phyloP scores from a whole-genome alignment of 2,797 vertebrate species.

The Eulemur albifrons region DNA sequence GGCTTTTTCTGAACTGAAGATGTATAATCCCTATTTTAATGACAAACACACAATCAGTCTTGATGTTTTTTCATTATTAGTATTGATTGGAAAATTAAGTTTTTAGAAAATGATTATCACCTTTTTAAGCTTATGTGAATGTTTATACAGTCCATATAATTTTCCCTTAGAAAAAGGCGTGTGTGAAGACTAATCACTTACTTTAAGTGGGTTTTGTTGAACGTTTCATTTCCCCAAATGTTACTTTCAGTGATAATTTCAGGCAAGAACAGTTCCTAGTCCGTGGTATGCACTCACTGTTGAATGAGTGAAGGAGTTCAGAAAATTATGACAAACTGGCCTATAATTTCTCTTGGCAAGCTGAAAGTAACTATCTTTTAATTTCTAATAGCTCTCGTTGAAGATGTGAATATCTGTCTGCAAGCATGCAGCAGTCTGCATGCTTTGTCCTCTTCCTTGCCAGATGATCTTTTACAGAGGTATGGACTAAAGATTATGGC shows the following conservation, averaged over 20 bases:
- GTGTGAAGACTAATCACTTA: not conserved
- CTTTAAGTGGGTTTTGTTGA: not conserved
- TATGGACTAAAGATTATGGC: conserved; percentile 68
- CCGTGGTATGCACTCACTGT: not conserved
- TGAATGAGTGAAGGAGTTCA: not conserved
- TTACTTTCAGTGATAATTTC: not conserved
- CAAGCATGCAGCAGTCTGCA: conserved; percentile 95
- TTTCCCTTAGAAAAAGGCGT: not conserved
- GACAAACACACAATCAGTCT: not conserved
- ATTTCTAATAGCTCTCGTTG: conserved; percentile 89
- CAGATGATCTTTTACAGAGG: conserved; percentile 95
- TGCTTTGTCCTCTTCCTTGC: conserved; percentile 92
- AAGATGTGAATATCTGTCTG: conserved; percentile 93
- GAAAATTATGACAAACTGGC: not conserved
- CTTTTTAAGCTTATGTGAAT: not conserved
- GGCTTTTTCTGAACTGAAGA: not conserved
- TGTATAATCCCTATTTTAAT: not conserved
- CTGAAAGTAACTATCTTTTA: conserved; percentile 50
- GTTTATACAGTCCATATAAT: not conserved
- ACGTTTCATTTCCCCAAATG: not conserved
- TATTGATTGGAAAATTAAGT: not conserved
- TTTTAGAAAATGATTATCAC: not conserved
- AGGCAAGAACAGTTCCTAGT: not conserved
- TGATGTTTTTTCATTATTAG: not conserved
- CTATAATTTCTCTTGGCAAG: not conserved